Conservation (phyloP, 1,140 invertebrate genomes). For the Camponotus floridanus region DNA sequence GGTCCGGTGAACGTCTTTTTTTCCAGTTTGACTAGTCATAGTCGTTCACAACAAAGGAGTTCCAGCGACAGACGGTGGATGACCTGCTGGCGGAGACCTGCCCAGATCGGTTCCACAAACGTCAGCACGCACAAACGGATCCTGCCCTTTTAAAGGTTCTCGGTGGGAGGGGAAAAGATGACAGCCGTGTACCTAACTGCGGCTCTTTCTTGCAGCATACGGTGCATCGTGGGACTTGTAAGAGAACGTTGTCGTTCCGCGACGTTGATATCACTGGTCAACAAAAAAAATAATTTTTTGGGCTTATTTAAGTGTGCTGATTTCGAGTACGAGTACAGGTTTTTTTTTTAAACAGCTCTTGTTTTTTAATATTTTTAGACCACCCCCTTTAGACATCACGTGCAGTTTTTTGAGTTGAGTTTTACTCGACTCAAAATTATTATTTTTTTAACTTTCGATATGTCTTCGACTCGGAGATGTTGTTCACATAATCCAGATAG, state of each 20-base stretch:
- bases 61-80: conserved; percentile 50
- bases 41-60: conserved; percentile 14
- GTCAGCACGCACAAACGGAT: conserved; percentile 31
- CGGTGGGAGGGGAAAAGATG: conserved; percentile 22
- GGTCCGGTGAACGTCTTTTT: conserved; percentile 25
- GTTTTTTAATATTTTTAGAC: no score
- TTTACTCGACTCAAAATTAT: no score
- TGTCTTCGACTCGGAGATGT: no score
- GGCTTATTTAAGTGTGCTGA: no score
- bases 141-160: conserved; percentile 49
- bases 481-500: no score
- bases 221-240: neutral
- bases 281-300: no score
- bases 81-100: conserved; percentile 25
- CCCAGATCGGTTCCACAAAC: conserved; percentile 30
- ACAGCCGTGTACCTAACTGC: conserved; percentile 42
- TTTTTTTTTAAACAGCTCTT: no score
- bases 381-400: no score
- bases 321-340: no score
- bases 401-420: no score
- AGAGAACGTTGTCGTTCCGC: neutral
- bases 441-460: no score
- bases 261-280: no score
- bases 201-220: conserved; percentile 24
- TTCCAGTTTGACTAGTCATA: conserved; percentile 44